Evolutionary conservation across 2,113 vertebrate species (phyloP), one percentile per base, ranked within the genome.

Genomic region (Ancistrus triradiatus): DNA sequence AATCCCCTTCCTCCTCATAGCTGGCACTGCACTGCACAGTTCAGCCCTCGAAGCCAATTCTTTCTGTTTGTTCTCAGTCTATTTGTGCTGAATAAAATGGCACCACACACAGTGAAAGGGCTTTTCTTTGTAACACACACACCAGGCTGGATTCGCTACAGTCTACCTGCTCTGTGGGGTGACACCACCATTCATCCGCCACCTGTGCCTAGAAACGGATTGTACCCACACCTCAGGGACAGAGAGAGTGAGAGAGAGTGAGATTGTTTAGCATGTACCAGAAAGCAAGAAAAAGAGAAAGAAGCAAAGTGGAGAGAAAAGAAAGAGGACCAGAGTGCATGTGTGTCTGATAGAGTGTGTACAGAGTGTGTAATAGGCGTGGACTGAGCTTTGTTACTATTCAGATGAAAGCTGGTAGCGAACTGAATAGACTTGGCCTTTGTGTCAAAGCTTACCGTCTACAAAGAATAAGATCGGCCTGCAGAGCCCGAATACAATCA

Each of bases 401-500:
- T 66, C 44, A 66, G 53, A 66, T 66, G 53, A 58, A 66, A 58
- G 52, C 52, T 49, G 53, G 22, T 57, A 27, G 19, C 15, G 22
- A 47, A 22, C 63, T 58, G 63, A 58, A 66, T 44, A 37, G 63
- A 66, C 28, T 40, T 58, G 53, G 28, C 46, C 52, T 58, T 58
- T 58, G 58, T 66, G 63, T 66, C 31, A 49, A 49, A 66, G 63
- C 53, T 57, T 22, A 49, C 44, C 22, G 22, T 38, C 63, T 58
- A 49, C 63, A 66, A 66, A 58, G 63, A 58, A 31, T 48, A 46
- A 17, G 14, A 22, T 27, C 19, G 15, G 31, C 42, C 53, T 40
- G 37, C 15, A 11, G 25, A 19, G 21, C n/a, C 8, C 22, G 28
- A 38, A 57, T 22, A 58, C 53, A 49, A 66, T 47, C 51, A 47